Conservation (phyloP, 2,797 vertebrate genomes). For the Tinamus major region DNA sequence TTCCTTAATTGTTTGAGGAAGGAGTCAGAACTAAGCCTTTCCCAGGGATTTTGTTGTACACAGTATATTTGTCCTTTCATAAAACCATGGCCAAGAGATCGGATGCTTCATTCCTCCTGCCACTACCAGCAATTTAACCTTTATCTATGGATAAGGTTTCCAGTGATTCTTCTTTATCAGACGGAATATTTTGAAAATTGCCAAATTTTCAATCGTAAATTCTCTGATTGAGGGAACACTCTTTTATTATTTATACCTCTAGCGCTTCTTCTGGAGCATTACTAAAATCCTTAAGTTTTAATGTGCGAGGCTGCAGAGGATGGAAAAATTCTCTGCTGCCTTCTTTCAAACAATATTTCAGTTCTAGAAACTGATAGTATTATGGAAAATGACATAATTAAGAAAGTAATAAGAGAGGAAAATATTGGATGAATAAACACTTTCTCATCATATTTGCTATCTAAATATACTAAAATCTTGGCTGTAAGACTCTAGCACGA, state of each 20-base stretch:
- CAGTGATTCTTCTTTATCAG: neutral
- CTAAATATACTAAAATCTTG: neutral
- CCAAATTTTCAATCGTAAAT: neutral
- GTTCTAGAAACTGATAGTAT: neutral
- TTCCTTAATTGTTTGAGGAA: neutral
- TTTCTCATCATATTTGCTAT: neutral
- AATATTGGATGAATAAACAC: neutral
- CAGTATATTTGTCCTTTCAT: neutral
- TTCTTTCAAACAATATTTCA: neutral
- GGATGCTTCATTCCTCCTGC: neutral
- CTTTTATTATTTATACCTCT: neutral
- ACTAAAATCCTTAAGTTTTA: neutral
- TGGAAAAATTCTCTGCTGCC: neutral
- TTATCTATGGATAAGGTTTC: neutral
- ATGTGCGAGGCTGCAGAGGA: neutral
- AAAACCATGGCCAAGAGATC: neutral
- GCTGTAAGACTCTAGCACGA: neutral
- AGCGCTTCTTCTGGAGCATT: neutral
- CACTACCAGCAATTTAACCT: neutral
- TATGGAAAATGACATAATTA: neutral
- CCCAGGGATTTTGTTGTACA: neutral
- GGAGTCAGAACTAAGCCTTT: neutral
- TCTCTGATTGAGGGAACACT: neutral
- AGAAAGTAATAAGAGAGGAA: neutral
- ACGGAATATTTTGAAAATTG: neutral